Conservation (phyloP, 2,113 vertebrate genomes). For the Amblyopsis rosae region DNA sequence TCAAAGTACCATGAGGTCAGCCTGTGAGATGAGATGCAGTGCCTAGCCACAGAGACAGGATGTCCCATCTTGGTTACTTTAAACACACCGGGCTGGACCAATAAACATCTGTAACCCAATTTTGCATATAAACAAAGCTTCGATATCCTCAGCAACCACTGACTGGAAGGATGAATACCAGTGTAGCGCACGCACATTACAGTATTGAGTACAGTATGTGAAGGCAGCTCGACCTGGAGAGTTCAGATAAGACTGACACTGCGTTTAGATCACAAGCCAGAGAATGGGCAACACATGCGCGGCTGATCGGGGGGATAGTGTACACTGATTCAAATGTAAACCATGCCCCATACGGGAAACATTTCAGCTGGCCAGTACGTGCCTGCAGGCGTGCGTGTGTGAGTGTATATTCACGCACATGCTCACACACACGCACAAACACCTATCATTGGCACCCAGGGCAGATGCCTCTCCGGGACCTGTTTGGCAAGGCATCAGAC, state of each 20-base stretch:
- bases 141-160: neutral
- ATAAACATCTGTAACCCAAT: conserved; percentile 11
- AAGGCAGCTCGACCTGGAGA: neutral
- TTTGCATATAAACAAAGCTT: conserved; percentile 27
- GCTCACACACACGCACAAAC: too few species aligned
- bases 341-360: conserved; percentile 20
- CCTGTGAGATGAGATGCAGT: conserved; percentile 24
- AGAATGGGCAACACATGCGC: conserved; percentile 18
- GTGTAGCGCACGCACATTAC: too few species aligned
- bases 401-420: neutral
- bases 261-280: conserved; percentile 15
- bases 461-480: conserved; percentile 32
- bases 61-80: conserved; percentile 21
- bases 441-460: conserved; percentile 29
- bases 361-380: neutral
- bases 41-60: conserved; percentile 35
- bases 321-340: conserved; percentile 40
- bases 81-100: conserved; percentile 30
- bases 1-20: conserved; percentile 49
- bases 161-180: too few species aligned
- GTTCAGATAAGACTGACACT: conserved; percentile 8
- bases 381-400: neutral
- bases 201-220: neutral
- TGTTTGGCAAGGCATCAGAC: conserved; percentile 31
- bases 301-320: neutral